A percentile compares a stretch with the other conserved stretches of the same genome.
These are phyloP conservation scores for Myiozetetes cayanensis DNA, from an alignment of 2,113 vertebrate genomes.

Conservation along the genomic window DNA sequence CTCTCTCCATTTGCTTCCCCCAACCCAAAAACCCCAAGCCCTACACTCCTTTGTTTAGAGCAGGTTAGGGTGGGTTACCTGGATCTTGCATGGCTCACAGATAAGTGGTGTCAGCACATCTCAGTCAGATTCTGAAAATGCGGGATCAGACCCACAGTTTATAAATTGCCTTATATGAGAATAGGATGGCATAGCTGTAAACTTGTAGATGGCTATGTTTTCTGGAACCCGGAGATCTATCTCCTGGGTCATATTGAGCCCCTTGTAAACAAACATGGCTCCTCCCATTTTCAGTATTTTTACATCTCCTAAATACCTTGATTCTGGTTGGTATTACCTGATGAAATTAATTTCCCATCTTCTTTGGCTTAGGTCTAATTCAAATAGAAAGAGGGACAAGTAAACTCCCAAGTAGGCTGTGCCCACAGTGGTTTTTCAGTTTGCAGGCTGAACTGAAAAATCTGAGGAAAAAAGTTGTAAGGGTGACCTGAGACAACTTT, in stretches of 20 bases:
- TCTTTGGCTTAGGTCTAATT: not conserved
- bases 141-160: not conserved
- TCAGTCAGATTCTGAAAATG: not conserved
- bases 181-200: not conserved
- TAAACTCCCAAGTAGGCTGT: slow-evolving; percentile 15
- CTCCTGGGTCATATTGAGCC: not conserved
- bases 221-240: not conserved
- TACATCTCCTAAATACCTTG: not conserved
- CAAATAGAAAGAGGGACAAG: not conserved
- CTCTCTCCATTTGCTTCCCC: not conserved
- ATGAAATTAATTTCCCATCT: not conserved
- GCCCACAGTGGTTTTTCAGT: slow-evolving; percentile 42
- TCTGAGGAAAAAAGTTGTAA: not conserved
- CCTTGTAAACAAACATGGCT: not conserved
- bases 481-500: not conserved
- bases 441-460: slow-evolving; percentile 61
- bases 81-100: not conserved
- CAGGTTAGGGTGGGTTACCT: not conserved
- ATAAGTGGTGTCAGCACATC: not conserved
- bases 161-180: slow-evolving; percentile 24
- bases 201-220: not conserved
- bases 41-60: not conserved
- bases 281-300: not conserved
- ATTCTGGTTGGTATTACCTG: not conserved
- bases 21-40: not conserved